Evolutionary conservation across 2,113 vertebrate species (phyloP), one percentile per base, ranked within the genome.

Genomic region (Herpetotheres cachinnans): DNA sequence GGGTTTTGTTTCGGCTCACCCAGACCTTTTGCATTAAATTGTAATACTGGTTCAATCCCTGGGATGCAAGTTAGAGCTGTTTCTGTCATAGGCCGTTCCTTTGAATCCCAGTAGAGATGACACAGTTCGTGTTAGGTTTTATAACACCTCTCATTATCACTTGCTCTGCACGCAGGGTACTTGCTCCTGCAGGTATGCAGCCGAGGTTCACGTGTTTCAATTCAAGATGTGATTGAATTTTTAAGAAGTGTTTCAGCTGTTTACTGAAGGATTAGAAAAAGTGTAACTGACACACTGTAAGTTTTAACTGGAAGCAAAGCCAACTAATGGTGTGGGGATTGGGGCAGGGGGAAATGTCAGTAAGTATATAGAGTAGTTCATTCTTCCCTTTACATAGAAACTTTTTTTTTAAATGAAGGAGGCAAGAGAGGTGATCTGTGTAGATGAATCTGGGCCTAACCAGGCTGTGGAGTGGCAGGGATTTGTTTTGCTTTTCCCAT

Each of bases 231-330:
- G 65, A 76, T 2, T 21, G 50, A 86, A 84, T 58, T 96, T 88
- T 91, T 50, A 71, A 92, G 54, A 85, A 73, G 25, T 27, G 47
- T 94, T 95, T 92, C 78, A 90, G 24, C 4, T 71, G 67, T 90
- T 97, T 93, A 78, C 81, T 88, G 80, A 88, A 94, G 58, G 52
- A 86, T 91, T 89, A 66, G 50, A 90, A 79, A 88, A 89, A 38
- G 42, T 78, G 27, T 85, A 85, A 63, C 62, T 89, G 58, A 49
- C 21, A 85, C 16, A 69, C 17, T 20, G 11, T 29, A 77, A 73
- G 6, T 61, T 72, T 70, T 73, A 70, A 19, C 21, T 74, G 36
- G 40, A 36, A 93, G 21, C 8, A 87, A 90, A 95, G 18, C 15
- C 62, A 69, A 4, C 13, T 58, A 73, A 79, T 72, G 27, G 15